Base-by-base conservation (phyloP, 53 echinoderm and acorn worm genomes). In the Crossaster papposus region DNA sequence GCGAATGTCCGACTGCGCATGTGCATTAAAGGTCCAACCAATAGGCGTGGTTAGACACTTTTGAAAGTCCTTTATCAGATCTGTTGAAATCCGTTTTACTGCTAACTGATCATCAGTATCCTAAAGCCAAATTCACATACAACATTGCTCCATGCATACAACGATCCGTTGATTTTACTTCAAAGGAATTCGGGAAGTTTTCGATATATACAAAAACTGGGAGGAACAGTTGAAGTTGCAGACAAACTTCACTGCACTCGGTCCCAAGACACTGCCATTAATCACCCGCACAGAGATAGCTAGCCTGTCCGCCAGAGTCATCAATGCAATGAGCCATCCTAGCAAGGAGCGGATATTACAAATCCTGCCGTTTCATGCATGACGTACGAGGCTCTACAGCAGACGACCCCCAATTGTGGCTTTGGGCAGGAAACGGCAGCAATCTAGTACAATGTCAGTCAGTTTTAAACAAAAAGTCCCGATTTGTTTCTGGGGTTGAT, bases 311-410 rank as follows among this genome's bases (percentile, higher is more conserved):
- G 24, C 51, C 79, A 51, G 79, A 51, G 26, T 79, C 51, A 26
- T 35, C 37, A 23, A 14, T 38, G 14, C 37, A 20, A 20, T 36
- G 29, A 53, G 53, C 75, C 74, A 74, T 30, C 74, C 85, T 54
- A 74, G 30, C 51, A 20, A 14, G 14, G 30, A n/a, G 20, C 85
- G 85, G 85, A 85, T 50, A 85, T 85, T 85, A 74, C 85, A 72
- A 85, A 85, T 85, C 71, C 7, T 35, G 74, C 54, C 53, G 85
- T 72, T 85, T 85, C 85, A 85, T 74, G 85, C 73, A 32, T 85
- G 85, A 54, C 53, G 51, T 81, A 80, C 84, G 51, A 20, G 65
- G 82, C 44, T n/a, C n/a, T 44, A 44, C 9, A 44, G 58, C 58
- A 4, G 7, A 58, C 58, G 58, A 58, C 22, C 22, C 17, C 58